Evolutionary conservation across 1,140 invertebrate species (phyloP), one percentile per base, ranked within the genome.

Genomic region (Philopotamus ludificatus): DNA sequence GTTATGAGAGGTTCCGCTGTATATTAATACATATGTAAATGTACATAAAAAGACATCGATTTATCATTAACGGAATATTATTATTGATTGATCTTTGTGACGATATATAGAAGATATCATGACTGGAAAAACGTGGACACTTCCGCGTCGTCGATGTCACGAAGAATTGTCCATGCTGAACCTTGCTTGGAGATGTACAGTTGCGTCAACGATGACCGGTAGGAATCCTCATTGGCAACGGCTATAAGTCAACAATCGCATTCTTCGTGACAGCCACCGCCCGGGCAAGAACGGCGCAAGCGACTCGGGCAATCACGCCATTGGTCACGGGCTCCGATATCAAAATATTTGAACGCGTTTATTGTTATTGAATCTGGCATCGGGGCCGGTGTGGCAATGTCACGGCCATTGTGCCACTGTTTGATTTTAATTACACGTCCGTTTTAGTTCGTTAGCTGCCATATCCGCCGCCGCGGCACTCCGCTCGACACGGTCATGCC

Each of bases 341-440:
- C 41, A 21, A 53, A 63, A 63, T 63, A 63, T 63, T 63, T 63
- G 61, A 54, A 63, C 61, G 28, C 3, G 61, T 22, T 63, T 49
- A 26, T 26, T 62, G 22, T 49, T 53, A 54, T 53, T 53, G 50
- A 63, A 54, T 63, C 23, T 50, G 34, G 47, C 39, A 49, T 51
- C 60, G 26, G 47, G n/a, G 44, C 26, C 59, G 41, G 9, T 16
- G 4, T 22, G 20, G 22, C 26, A 57, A 63, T 63, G 61, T 63
- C 61, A 63, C 51, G 61, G 25, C 23, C 39, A 63, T 63, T 63
- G 61, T 63, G 50, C n/a, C 50, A 28, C 28, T 63, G 55, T 63
- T 63, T 63, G 50, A 63, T 63, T 63, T 63, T 63, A 63, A 63
- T 63, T 63, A 63, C 23, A 15, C 28, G 28, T 63, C 61, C 50